Evolutionary conservation across 2,888 invertebrate genomes (phyloP).

Genomic region (Sceliomorpha sp.): DNA sequence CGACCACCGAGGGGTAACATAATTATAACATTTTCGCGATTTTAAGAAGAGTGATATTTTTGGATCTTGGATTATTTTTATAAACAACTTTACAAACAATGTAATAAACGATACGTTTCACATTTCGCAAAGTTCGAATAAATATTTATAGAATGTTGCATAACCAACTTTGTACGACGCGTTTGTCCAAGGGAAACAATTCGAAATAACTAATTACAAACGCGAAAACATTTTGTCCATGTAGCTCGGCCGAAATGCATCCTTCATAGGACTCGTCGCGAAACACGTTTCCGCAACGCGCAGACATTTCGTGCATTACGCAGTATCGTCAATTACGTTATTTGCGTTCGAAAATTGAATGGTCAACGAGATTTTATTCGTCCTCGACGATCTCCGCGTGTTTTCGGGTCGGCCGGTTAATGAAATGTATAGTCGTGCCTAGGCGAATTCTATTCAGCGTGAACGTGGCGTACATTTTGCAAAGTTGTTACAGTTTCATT

Average conservation of each 20-base stretch:
- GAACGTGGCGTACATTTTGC: slow-evolving; percentile 47
- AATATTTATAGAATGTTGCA: too few species aligned
- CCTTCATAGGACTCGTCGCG: slow-evolving; percentile 15
- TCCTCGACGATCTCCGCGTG: slow-evolving; percentile 32
- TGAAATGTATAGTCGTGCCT: slow-evolving; percentile 48
- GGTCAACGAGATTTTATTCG: slow-evolving; percentile 42
- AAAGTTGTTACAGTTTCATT: slow-evolving; percentile 48
- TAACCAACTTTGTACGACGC: too few species aligned
- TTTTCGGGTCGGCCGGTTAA: slow-evolving; percentile 45
- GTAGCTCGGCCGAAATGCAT: slow-evolving; percentile 21
- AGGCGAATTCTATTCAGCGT: slow-evolving; percentile 40
- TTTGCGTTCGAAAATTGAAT: slow-evolving; percentile 38
- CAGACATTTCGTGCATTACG: slow-evolving; percentile 6
- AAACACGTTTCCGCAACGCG: slow-evolving; percentile 1
- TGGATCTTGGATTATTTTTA: too few species aligned
- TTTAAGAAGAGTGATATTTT: too few species aligned
- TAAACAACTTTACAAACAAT: too few species aligned
- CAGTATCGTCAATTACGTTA: slow-evolving; percentile 30
- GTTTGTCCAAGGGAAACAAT: too few species aligned
- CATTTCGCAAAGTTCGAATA: too few species aligned
- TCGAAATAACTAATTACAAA: too few species aligned
- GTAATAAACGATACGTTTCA: too few species aligned
- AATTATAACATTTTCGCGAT: too few species aligned
- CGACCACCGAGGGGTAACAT: too few species aligned
- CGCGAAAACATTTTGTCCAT: slow-evolving; percentile 20